These are phyloP conservation scores for Brachionus manjavacas DNA, from an alignment of 1,140 invertebrate species.

Conservation along the genomic window DNA sequence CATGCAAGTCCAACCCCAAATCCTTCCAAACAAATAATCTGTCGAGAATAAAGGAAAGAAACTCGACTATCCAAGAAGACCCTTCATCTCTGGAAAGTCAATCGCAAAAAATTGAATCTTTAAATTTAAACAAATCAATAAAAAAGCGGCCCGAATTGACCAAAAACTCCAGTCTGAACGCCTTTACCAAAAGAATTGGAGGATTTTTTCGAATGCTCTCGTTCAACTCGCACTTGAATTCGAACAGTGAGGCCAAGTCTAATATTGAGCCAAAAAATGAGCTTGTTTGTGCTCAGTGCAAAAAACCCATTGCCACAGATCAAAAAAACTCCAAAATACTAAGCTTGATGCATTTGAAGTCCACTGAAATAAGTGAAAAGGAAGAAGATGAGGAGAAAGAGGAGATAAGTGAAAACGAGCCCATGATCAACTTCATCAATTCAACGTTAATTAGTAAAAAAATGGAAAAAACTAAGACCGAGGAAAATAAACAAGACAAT, in stretches of 20 bases:
- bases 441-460: neutral
- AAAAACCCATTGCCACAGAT: neutral
- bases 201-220: constrained; percentile 14
- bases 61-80: constrained; percentile 15
- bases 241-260: neutral
- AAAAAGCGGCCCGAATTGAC: neutral
- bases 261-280: neutral
- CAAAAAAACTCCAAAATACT: neutral
- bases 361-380: neutral
- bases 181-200: neutral
- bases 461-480: neutral
- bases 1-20: neutral
- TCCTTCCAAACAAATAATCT: neutral
- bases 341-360: neutral
- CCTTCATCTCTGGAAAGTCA: neutral
- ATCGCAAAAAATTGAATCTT: neutral
- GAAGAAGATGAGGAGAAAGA: neutral
- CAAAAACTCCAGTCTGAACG: neutral
- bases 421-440: neutral
- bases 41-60: neutral
- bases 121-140: neutral
- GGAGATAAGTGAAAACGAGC: neutral
- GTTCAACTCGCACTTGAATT: neutral
- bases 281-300: neutral
- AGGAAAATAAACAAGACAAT: neutral